Percentiles rank a stretch among this genome's conserved stretches.
Evolutionary conservation across 2,797 vertebrate species (phyloP).

Genomic region (Chrysocyon brachyurus): DNA sequence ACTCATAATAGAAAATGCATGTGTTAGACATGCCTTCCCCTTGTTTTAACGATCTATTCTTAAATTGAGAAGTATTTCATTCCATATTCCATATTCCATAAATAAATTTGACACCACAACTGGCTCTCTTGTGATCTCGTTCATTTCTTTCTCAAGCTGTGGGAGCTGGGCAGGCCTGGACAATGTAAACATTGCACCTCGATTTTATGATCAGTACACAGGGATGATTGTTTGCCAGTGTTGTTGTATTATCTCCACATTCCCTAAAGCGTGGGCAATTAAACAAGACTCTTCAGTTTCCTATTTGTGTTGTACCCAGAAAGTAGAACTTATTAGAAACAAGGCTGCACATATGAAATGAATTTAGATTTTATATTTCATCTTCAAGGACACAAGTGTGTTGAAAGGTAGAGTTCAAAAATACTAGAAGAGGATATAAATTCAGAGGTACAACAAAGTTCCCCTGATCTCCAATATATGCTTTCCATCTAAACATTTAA

Average conservation of each 20-base stretch:
- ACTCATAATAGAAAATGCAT: not conserved
- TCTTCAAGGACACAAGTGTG: not conserved
- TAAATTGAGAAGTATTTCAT: constrained; percentile 32
- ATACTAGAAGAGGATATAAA: not conserved
- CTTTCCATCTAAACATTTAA: not conserved
- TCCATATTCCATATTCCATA: not conserved
- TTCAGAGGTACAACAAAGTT: not conserved
- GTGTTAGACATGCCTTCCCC: not conserved
- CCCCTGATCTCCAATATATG: not conserved
- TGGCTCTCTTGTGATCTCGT: not conserved
- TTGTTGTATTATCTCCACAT: constrained; percentile 4
- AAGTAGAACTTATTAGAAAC: not conserved
- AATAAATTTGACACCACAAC: constrained; percentile 28
- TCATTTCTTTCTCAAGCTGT: constrained; percentile 21
- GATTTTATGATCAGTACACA: not conserved
- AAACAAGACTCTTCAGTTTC: constrained; percentile 65
- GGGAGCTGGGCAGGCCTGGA: not conserved
- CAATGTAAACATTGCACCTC: not conserved
- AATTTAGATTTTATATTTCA: constrained; percentile 54
- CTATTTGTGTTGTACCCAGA: not conserved
- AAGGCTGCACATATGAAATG: not conserved
- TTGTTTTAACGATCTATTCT: constrained; percentile 38
- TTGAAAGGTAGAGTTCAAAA: not conserved
- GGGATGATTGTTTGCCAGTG: not conserved
- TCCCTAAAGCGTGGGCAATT: constrained; percentile 65